A percentile compares a stretch with the other conserved stretches of the same genome.
These are phyloP conservation scores for Pipistrellus pygmaeus DNA, from an alignment of 2,797 vertebrate species.

Conservation along the genomic window DNA sequence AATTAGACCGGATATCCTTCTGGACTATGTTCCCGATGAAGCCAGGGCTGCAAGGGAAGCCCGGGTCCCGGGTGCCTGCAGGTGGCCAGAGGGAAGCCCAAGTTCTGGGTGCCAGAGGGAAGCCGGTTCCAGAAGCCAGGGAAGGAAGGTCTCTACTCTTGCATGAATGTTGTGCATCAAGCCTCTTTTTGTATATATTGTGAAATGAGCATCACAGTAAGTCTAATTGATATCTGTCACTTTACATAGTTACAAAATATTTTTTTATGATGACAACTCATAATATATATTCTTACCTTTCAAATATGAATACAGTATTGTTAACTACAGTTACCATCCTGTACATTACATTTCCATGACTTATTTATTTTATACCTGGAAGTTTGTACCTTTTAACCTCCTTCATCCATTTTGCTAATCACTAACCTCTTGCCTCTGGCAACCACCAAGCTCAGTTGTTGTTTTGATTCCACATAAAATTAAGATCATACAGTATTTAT, in stretches of 20 bases:
- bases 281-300: neutral
- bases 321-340: neutral
- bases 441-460: neutral
- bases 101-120: too few relatives aligned
- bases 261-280: neutral
- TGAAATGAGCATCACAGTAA: neutral
- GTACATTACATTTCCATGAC: neutral
- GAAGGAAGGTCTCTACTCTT: too few relatives aligned
- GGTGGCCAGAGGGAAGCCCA: too few relatives aligned
- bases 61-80: too few relatives aligned
- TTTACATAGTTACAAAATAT: neutral
- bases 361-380: neutral
- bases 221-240: neutral
- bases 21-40: too few relatives aligned
- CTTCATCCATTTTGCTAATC: neutral
- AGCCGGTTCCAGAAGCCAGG: too few relatives aligned
- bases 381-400: neutral
- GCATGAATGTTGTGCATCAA: too few relatives aligned
- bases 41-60: too few relatives aligned
- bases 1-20: too few relatives aligned
- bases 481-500: neutral
- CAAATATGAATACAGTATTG: neutral
- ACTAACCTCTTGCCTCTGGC: neutral
- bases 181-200: neutral
- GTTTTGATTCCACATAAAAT: neutral